Base-by-base conservation (phyloP, 2,888 invertebrate genomes). In the Epirrhoe alternata region DNA sequence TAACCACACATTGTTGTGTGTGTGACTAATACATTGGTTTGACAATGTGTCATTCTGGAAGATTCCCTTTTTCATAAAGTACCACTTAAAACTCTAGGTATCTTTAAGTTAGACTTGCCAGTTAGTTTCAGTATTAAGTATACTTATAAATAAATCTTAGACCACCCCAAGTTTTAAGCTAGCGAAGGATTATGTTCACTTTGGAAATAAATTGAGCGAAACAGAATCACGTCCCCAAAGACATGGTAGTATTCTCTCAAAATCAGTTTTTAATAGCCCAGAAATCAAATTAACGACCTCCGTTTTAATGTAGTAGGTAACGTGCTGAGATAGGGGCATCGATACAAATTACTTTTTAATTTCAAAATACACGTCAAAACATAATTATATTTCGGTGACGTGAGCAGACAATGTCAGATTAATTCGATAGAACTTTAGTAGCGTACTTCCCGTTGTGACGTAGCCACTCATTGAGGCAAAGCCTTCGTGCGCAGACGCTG, bases 381-480 rank as follows among this genome's bases (percentile, higher is more conserved):
- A 76, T 85, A 88, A 89, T 88, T 86, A 84, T 82, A 71, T 73
- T 71, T 74, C 64, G 67, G 73, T 90, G 91, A 90, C 90, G 92
- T 87, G 71, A 70, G 67, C 71, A 74, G 79, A 79, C 81, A 85
- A 85, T 87, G 79, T 76, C 33, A 80, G 84, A 82, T 85, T 86
- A 82, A 78, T 86, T 83, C 69, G 81, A 78, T 87, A 86, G 89
- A 88, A 83, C 84, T 83, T 85, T 82, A 82, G 83, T 82, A 81
- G 84, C 90, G 92, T 89, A 92, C 89, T 92, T 92, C 89, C 93
- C 93, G 87, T 81, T 79, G 80, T 93, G 92, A 93, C 93, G 93
- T 86, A 85, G 84, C 76, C 86, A 76, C 84, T 80, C 89, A 90
- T 91, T 90, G 85, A 92, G 86, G 79, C 86, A 83, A 85, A 88